Evolutionary conservation across 2,888 invertebrate genomes (phyloP), one percentile per base, ranked within the genome.

Genomic region (Agrilus cyanescens): DNA sequence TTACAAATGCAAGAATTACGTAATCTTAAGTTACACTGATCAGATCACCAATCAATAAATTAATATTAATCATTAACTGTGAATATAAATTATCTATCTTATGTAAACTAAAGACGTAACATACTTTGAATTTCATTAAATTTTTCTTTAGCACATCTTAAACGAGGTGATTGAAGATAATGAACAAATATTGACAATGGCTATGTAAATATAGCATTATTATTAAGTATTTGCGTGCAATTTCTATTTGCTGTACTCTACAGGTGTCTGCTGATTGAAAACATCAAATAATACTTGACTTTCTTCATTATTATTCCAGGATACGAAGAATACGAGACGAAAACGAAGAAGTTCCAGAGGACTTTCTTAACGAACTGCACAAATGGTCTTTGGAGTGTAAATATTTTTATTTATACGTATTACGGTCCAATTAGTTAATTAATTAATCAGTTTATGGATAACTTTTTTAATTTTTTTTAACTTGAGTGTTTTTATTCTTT

Each of bases 331-430:
- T 78, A 53, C 70, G 73, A 56, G 68, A 80, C 50, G 56, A 62
- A 33, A 61, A 71, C 20, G 60, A 64, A 4, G 80, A 82, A 65
- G 75, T 82, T 45, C 78, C 80, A 1, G 66, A 67, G 0, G 73
- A 83, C 59, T 82, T 83, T 55, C 61, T 80, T 37, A 80, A 80
- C 49, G 82, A 84, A 66, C 72, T 84, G 20, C 80, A 82, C 57
- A 82, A 83, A 60, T 86, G 86, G 86, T 81, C 84, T 3, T 65
- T 86, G 36, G 85, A 86, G 70, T 84, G 86, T 81, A 65, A 75
- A 77, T 71, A 42, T 12, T 37, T 16, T 13, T 20, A 35, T 40
- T 14, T 37, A n/a, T 35, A 4, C 10, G 2, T 15, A 5, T 25
- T 15, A 14, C 12, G 10, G 14, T 29, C 29, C 20, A 14, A 35